Evolutionary conservation across 2,797 vertebrate species (phyloP).

Genomic region (Epinephelus malabaricus): DNA sequence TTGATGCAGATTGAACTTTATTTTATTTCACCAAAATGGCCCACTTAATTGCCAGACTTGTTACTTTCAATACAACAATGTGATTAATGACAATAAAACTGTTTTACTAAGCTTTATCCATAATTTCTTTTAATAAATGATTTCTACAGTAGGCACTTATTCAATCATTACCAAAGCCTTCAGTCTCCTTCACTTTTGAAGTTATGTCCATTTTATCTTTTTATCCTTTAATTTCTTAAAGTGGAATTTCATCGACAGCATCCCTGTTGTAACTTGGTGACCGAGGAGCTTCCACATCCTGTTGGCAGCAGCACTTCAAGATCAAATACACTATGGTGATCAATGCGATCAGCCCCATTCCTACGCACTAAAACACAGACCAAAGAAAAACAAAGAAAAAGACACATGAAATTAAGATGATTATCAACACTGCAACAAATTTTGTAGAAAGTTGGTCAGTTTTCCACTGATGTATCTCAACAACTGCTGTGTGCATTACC

Average conservation of each 20-base stretch:
- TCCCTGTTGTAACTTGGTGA: no score
- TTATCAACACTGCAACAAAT: background rate
- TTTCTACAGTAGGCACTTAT: background rate
- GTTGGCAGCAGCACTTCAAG: no score
- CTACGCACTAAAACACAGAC: background rate
- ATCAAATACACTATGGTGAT: no score
- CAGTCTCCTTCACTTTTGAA: background rate
- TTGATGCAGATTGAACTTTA: no score
- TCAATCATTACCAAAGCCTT: background rate
- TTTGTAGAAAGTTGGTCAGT: background rate
- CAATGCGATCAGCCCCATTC: background rate
- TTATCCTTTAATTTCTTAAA: no score
- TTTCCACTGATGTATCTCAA: background rate
- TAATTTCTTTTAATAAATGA: background rate
- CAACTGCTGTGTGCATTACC: no score
- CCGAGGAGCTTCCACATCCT: no score
- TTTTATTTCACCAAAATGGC: background rate
- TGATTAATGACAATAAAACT: background rate
- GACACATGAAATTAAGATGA: background rate
- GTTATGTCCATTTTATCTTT: background rate
- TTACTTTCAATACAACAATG: background rate
- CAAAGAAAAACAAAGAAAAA: background rate
- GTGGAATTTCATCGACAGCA: fast-evolving
- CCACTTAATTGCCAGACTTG: background rate
- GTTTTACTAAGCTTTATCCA: background rate